Base-by-base conservation (phyloP, 2,113 vertebrate genomes). In the Gymnogyps californianus region DNA sequence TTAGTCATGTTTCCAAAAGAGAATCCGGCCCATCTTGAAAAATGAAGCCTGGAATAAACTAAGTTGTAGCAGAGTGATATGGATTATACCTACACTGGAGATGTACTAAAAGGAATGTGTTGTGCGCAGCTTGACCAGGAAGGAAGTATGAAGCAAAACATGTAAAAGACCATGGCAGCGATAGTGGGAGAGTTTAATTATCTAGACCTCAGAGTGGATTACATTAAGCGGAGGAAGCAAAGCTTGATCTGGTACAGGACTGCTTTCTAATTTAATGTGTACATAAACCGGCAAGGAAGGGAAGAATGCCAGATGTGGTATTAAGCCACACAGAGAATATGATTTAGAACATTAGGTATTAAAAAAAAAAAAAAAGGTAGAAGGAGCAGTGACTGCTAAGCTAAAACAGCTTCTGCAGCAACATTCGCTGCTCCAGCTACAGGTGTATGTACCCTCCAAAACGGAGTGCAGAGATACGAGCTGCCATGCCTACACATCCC, bases 251-350 rank as follows among this genome's bases (percentile, higher is more conserved):
- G 87, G 78, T 86, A 52, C 89, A 93, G 84, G 65, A 77, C 67
- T 93, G 81, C 91, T 96, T 97, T 98, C 97, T 95, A 96, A 97
- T 97, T 94, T 92, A 97, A 94, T 83, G 92, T 83, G 92, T 89
- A 93, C 91, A 89, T 94, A 90, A 93, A 93, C 55, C 0, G 0
- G 34, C 83, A 95, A 96, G 87, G 82, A 96, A 95, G 94, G 79
- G 78, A 93, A 92, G 96, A 94, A 87, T 89, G 94, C 95, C 93
- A 96, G 89, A 84, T 84, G 92, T 83, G 84, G 70, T 76, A 96
- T 96, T 95, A 97, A 98, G 82, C 96, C 96, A 97, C 87, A 87
- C 40, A 90, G 46, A 69, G 61, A 88, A 89, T 87, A 83, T 80
- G 61, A 94, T 70, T 96, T 93, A 94, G 80, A 81, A 96, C 66